Conservation (phyloP, 2,113 vertebrate genomes). For the Ceyx melanurus region DNA sequence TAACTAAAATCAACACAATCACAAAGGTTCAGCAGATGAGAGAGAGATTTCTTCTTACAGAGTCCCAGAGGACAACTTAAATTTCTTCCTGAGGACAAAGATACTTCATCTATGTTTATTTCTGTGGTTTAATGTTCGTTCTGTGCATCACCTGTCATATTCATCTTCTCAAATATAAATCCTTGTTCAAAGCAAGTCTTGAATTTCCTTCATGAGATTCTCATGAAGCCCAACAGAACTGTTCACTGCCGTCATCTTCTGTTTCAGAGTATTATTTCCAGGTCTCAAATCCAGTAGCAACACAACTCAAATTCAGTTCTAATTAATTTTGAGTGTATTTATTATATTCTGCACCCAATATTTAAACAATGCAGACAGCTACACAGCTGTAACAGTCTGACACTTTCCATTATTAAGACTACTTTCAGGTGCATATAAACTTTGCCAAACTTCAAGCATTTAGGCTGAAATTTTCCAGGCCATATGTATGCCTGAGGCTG, state of each 20-base stretch:
- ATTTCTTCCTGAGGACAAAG: not conserved
- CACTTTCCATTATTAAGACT: not conserved
- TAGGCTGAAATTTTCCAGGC: slow-evolving; percentile 60
- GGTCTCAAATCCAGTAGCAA: not conserved
- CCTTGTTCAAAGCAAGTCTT: not conserved
- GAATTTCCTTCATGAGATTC: not conserved
- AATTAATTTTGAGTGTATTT: not conserved
- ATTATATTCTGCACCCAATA: not conserved
- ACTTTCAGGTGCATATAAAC: slow-evolving; percentile 49
- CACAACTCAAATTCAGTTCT: not conserved
- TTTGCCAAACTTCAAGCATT: slow-evolving; percentile 54
- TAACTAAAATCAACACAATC: not conserved
- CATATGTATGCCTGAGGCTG: slow-evolving; percentile 49
- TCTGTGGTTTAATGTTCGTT: not conserved
- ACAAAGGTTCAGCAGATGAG: not conserved
- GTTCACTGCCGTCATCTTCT: not conserved
- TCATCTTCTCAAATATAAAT: not conserved
- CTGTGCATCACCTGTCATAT: not conserved
- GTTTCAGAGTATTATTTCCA: not conserved
- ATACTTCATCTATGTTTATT: not conserved
- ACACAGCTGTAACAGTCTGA: not conserved
- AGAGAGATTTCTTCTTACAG: not conserved
- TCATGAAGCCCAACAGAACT: not conserved
- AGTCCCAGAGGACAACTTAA: not conserved
- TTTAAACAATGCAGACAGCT: not conserved